Conservation (phyloP, 2,113 vertebrate genomes). For the Sturnus vulgaris region DNA sequence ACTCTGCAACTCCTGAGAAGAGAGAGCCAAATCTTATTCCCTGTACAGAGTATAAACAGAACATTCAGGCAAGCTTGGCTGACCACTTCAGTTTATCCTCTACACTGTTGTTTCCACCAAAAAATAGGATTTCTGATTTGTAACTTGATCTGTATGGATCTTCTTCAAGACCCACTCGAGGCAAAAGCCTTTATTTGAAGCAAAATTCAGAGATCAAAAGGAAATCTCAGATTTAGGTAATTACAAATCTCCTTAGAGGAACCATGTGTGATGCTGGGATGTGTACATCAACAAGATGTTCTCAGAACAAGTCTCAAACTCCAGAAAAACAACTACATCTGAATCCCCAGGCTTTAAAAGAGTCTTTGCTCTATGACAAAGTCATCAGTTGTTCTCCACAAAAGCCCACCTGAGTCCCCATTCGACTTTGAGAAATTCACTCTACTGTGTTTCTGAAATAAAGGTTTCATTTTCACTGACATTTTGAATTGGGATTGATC, state of each 20-base stretch:
- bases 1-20: constrained; percentile 90
- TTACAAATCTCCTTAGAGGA: not conserved
- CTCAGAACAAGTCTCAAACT: not conserved
- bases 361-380: not conserved
- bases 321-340: not conserved
- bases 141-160: not conserved
- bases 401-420: not conserved
- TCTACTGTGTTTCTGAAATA: not conserved
- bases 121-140: not conserved
- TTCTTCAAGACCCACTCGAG: not conserved
- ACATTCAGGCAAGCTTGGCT: not conserved
- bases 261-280: not conserved
- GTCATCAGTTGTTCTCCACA: not conserved
- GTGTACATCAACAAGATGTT: not conserved
- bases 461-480: not conserved
- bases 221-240: not conserved
- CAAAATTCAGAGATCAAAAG: not conserved
- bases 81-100: not conserved
- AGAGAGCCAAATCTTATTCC: not conserved
- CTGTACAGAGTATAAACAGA: not conserved
- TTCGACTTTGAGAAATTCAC: not conserved
- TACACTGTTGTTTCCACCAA: not conserved
- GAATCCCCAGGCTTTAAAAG: not conserved
- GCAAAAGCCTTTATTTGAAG: not conserved
- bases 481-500: not conserved